Conservation (phyloP, 1,140 invertebrate species). For the Argopecten irradians region DNA sequence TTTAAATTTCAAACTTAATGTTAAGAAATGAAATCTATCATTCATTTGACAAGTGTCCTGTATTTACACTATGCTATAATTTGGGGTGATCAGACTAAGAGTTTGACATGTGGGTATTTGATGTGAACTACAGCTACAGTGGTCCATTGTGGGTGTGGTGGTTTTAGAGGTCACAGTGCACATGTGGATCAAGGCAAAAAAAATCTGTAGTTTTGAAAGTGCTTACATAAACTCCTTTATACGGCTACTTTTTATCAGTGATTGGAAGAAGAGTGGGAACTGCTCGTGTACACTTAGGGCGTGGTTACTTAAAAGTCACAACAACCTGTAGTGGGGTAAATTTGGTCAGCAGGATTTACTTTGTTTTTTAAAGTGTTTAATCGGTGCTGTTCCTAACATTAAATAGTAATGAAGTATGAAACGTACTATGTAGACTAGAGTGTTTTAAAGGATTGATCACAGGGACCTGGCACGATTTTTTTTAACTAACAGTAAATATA, state of each 20-base stretch:
- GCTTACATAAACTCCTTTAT: neutral
- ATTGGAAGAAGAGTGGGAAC: neutral
- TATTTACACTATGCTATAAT: no score
- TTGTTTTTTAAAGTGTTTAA: neutral
- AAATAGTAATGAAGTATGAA: neutral
- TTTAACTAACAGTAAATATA: no score
- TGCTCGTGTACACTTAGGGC: neutral
- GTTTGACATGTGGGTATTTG: neutral
- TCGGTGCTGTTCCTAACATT: no score
- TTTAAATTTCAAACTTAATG: no score
- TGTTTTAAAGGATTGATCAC: no score
- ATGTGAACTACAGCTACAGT: neutral
- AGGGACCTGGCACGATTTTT: no score
- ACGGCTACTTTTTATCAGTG: neutral
- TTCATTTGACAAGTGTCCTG: no score
- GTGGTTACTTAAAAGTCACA: neutral
- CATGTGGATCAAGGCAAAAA: neutral
- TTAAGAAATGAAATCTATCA: no score
- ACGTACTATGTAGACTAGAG: no score
- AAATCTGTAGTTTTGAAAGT: neutral
- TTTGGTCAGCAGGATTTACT: neutral
- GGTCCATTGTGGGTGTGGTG: neutral
- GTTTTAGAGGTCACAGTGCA: neutral
- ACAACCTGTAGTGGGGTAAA: neutral
- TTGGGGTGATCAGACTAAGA: neutral